Conservation (phyloP, 2,113 vertebrate genomes). For the Taxidea taxus region DNA sequence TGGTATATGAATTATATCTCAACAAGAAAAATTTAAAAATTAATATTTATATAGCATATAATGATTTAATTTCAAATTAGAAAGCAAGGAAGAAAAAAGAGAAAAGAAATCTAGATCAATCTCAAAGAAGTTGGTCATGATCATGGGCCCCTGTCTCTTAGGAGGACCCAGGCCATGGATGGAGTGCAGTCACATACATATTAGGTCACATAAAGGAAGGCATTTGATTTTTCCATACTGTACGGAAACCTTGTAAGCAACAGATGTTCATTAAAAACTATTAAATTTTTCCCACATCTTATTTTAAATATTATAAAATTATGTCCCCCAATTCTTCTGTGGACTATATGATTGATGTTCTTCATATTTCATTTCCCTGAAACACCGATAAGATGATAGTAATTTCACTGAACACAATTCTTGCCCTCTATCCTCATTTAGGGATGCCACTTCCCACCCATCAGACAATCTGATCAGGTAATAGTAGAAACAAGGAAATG, state of each 20-base stretch:
- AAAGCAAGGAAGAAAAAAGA: neutral
- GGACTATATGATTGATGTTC: neutral
- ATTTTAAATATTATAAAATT: conserved; percentile 32
- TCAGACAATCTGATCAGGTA: neutral
- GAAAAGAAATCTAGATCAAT: neutral
- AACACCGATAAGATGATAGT: neutral
- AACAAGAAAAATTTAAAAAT: conserved; percentile 1
- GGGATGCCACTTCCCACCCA: neutral
- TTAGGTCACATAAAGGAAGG: neutral
- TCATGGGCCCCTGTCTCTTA: too few species aligned
- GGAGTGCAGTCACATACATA: neutral
- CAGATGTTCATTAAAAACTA: neutral
- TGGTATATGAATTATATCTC: neutral
- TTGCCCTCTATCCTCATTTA: neutral
- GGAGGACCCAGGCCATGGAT: neutral
- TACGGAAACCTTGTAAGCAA: neutral
- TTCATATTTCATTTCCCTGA: conserved; percentile 4
- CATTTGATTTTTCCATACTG: neutral
- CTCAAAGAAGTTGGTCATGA: neutral
- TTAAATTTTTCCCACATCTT: neutral
- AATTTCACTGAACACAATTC: neutral
- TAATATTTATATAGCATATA: neutral
- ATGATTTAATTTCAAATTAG: neutral
- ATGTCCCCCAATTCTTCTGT: neutral
- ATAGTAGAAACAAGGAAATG: neutral